Base-by-base conservation (phyloP, 1,140 invertebrate species). In the Anagrus nilaparvatae region DNA sequence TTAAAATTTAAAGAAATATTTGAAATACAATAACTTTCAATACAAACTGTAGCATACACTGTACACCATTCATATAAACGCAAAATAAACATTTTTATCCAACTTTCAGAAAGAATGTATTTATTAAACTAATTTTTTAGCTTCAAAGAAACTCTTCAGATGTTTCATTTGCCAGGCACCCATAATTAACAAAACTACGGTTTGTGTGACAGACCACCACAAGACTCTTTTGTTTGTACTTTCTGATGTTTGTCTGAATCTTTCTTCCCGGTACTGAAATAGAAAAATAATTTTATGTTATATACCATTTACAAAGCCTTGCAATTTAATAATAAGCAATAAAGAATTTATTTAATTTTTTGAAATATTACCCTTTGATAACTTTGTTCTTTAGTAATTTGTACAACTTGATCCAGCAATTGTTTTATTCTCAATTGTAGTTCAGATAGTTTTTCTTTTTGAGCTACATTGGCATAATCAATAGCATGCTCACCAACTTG, bases 161-260 rank as follows among this genome's bases (percentile, higher is more conserved):
- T 99, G 96, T 58, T 79, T 81, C 93, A 98, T 98, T 70, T 99
- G 97, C 95, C 95, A 99, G 31, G 91, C 83, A 14, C 96, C 96
- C 78, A 97, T 98, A 6, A 76, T 64, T 0, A 99, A 60, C 7
- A 99, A 75, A 35, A 99, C 84, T 14, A 78, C 69, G 5, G 91
- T 92, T 71, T 99, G 97, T 4, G 81, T 78, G 10, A 99, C 67
- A 25, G 94, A 95, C 96, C 96, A 99, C 89, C 91, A 99, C 19
- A 99, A 70, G 0, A 99, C 97, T 54, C 96, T 73, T 44, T 87
- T 82, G 61, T 98, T 97, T 25, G 96, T 99, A 59, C 92, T 97
- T 70, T 99, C 96, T 48, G 91, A 97, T 2, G 95, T 99, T 59
- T 87, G 82, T 49, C 96, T 76, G 73, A 99, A 99, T 49, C 94